phyloP scores from a whole-genome alignment of 2,888 invertebrate species.

The Xiphydria camelus region DNA sequence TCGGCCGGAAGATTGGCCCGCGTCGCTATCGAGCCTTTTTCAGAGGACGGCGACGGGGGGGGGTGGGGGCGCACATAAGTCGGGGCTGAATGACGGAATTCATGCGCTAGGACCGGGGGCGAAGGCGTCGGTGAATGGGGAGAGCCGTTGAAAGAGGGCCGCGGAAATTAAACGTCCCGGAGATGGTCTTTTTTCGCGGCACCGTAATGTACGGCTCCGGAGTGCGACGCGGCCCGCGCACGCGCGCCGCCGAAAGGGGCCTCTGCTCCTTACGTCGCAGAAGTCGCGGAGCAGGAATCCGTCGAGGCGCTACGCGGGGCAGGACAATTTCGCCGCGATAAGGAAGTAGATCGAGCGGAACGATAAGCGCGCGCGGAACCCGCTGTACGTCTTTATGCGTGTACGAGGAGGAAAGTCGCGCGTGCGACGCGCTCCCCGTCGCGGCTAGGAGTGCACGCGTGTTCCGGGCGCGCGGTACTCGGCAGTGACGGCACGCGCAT shows the following conservation, averaged over 20 bases:
- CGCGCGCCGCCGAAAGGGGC: too few species aligned
- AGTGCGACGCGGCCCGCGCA: too few species aligned
- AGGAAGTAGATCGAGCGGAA: slow-evolving; percentile 51
- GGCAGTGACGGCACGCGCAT: slow-evolving; percentile 1
- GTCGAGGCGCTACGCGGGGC: too few species aligned
- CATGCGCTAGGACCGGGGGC: slow-evolving; percentile 39
- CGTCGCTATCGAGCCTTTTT: slow-evolving; percentile 38
- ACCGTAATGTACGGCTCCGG: slow-evolving; percentile 50
- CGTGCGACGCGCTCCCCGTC: too few species aligned
- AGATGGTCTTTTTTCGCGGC: slow-evolving; percentile 51
- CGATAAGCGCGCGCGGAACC: too few species aligned
- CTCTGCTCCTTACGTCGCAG: too few species aligned
- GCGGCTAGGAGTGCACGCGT: too few species aligned
- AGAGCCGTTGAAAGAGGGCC: slow-evolving; percentile 56
- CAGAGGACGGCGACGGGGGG: too few species aligned
- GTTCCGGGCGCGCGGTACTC: background rate
- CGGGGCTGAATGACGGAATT: slow-evolving; percentile 51
- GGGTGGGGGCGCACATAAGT: slow-evolving; percentile 45
- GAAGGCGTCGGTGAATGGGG: slow-evolving; percentile 50
- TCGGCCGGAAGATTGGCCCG: slow-evolving; percentile 41
- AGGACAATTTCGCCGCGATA: slow-evolving; percentile 55
- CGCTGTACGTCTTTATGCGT: too few species aligned
- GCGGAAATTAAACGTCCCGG: slow-evolving; percentile 58
- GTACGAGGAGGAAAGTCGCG: too few species aligned
- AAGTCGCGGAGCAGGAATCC: too few species aligned